Conservation (phyloP, 2,797 vertebrate species). For the Ceyx erithaca region DNA sequence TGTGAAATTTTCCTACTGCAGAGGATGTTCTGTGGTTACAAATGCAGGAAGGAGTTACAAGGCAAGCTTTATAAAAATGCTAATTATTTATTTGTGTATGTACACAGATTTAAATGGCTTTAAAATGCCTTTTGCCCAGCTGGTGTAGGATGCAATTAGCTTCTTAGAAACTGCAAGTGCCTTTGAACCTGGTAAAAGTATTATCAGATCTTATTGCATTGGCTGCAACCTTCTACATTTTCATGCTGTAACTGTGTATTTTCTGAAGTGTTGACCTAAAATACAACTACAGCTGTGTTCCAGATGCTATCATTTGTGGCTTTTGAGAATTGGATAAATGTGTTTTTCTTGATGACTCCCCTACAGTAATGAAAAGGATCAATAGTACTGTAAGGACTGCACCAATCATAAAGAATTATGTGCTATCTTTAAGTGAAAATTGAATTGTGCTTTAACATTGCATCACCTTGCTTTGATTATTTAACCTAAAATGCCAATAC, state of each 20-base stretch:
- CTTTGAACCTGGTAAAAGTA: constrained; percentile 28
- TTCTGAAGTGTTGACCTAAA: constrained; percentile 41
- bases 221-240: background rate
- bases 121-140: constrained; percentile 63
- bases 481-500: constrained; percentile 77
- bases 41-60: constrained; percentile 26
- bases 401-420: constrained; percentile 76
- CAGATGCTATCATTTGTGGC: constrained; percentile 71
- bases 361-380: constrained; percentile 78
- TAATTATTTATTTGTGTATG: constrained; percentile 71
- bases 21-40: background rate
- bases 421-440: constrained; percentile 82
- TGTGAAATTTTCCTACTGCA: constrained; percentile 43
- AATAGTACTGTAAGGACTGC: constrained; percentile 76
- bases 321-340: constrained; percentile 70
- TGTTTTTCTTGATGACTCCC: constrained; percentile 71
- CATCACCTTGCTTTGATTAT: constrained; percentile 78
- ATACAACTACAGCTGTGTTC: constrained; percentile 67
- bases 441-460: constrained; percentile 79
- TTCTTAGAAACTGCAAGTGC: constrained; percentile 51
- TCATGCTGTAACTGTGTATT: background rate
- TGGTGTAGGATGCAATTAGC: constrained; percentile 57
- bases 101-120: constrained; percentile 59
- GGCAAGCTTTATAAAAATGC: constrained; percentile 62
- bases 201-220: background rate